Evolutionary conservation across 2,888 invertebrate genomes (phyloP).

Genomic region (Platycnemis pennipes): DNA sequence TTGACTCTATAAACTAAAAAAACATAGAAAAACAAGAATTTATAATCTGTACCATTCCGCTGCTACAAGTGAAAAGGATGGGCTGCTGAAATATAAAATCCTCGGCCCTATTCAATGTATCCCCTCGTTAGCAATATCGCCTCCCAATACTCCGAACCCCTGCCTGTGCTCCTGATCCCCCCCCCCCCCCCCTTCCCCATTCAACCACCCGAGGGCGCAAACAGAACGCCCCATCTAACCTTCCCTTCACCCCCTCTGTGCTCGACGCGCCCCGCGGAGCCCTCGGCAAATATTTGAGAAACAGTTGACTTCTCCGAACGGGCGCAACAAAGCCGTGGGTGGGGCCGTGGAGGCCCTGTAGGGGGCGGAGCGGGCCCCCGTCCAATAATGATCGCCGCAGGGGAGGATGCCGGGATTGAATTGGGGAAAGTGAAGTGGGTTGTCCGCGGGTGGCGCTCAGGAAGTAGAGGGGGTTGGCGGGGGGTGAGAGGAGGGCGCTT

Average conservation of each 20-base stretch:
- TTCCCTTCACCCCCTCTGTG: constrained; percentile 9
- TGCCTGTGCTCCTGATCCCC: background rate
- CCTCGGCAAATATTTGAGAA: constrained; percentile 67
- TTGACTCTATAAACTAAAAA: too few relatives aligned
- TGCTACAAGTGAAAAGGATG: background rate
- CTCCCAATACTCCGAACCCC: background rate
- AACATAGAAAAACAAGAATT: too few relatives aligned
- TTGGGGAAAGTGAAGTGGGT: background rate
- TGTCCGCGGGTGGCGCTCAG: background rate
- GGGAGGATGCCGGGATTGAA: constrained; percentile 22
- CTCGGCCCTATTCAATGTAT: background rate
- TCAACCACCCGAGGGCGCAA: background rate
- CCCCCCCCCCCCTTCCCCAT: background rate
- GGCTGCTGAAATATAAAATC: background rate
- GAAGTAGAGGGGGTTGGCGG: background rate
- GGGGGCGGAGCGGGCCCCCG: constrained; percentile 23
- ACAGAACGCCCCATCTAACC: constrained; percentile 43
- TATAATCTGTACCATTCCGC: too few relatives aligned
- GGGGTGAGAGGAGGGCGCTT: background rate
- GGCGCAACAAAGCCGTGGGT: constrained; percentile 50
- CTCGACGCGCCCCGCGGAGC: constrained; percentile 51
- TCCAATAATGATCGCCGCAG: constrained; percentile 61
- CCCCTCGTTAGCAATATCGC: background rate
- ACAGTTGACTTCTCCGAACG: constrained; percentile 51
- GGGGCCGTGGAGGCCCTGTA: background rate